phyloP scores from a whole-genome alignment of 2,797 vertebrate species.

The Takifugu ocellatus region DNA sequence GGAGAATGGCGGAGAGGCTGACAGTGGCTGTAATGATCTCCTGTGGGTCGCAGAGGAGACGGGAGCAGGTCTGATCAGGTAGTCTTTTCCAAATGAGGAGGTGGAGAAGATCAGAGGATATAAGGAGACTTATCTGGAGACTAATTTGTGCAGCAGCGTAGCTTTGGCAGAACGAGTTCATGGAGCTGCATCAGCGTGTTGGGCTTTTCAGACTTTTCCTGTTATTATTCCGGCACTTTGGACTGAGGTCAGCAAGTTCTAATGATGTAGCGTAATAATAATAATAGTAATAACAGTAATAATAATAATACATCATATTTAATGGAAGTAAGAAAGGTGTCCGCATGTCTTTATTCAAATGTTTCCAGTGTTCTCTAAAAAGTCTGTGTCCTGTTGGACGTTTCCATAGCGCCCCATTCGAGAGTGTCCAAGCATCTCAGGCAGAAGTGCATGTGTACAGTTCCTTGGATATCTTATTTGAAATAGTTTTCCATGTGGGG shows the following conservation, averaged over 20 bases:
- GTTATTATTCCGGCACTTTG: too few species aligned
- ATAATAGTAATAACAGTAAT: too few species aligned
- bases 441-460: too few species aligned
- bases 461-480: neutral
- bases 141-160: conserved; percentile 44
- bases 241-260: conserved; percentile 3
- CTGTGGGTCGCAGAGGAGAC: conserved; percentile 44
- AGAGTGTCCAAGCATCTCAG: too few species aligned
- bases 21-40: conserved; percentile 56
- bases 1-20: conserved; percentile 39
- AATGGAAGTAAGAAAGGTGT: too few species aligned
- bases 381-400: too few species aligned
- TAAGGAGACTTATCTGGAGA: conserved; percentile 41
- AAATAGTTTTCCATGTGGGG: too few species aligned
- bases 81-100: conserved; percentile 9
- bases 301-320: too few species aligned
- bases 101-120: conserved; percentile 30
- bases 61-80: conserved; percentile 28
- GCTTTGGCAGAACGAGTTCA: conserved; percentile 1
- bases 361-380: too few species aligned
- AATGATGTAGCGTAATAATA: neutral
- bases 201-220: conserved; percentile 2
- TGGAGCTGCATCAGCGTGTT: conserved; percentile 29
- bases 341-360: too few species aligned
- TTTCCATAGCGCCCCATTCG: too few species aligned